Percentiles rank a stretch among this genome's conserved stretches.
phyloP scores from a whole-genome alignment of 2,888 invertebrate genomes.

The Nephrotoma flavescens region DNA sequence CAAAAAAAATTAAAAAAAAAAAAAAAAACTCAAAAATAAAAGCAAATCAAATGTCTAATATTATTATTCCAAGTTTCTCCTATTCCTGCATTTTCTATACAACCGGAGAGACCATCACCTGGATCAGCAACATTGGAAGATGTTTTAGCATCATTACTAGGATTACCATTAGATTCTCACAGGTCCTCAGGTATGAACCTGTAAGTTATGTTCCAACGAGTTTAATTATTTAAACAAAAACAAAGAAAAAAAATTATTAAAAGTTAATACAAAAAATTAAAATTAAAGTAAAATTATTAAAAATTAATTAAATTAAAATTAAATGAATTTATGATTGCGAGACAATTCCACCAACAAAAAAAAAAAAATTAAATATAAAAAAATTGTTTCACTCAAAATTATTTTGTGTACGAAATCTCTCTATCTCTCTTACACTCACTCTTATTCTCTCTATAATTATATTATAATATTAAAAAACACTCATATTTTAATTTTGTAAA shows the following conservation, averaged over 20 bases:
- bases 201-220: conserved; percentile 50
- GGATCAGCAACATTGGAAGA: conserved; percentile 84
- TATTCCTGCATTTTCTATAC: conserved; percentile 4
- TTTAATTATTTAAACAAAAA: conserved; percentile 11
- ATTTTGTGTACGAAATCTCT: conserved; percentile 8
- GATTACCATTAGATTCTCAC: conserved; percentile 60
- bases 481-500: conserved; percentile 8
- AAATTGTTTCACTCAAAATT: conserved; percentile 1
- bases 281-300: conserved; percentile 1
- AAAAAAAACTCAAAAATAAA: neutral
- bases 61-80: neutral
- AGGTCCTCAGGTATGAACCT: conserved; percentile 62
- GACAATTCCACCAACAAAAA: neutral
- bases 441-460: neutral
- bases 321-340: conserved; percentile 1
- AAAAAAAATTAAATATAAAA: neutral
- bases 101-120: conserved; percentile 3
- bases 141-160: conserved; percentile 82
- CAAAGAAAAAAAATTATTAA: conserved; percentile 9
- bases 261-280: neutral
- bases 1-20: neutral
- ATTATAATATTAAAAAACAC: conserved; percentile 5
- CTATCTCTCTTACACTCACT: neutral
- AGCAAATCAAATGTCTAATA: neutral
- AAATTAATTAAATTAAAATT: neutral